Evolutionary conservation across 2,797 vertebrate genomes (phyloP).

Genomic region (Austrolebias charrua): DNA sequence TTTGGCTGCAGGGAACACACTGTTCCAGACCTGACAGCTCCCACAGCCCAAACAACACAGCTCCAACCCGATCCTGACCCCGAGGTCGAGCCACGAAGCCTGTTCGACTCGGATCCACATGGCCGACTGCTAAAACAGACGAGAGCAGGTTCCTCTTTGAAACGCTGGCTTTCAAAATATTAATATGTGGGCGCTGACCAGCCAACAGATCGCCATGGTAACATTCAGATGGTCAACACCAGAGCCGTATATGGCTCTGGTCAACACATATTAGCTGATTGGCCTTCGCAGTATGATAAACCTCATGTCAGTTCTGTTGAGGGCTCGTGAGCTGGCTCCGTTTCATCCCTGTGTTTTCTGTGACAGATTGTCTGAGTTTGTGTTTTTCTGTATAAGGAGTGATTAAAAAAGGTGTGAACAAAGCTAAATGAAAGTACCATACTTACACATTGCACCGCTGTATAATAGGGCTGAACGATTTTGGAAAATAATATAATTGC

Average conservation of each 20-base stretch:
- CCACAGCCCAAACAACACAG: conserved; percentile 27
- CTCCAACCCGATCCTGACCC: conserved; percentile 37
- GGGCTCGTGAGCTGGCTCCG: conserved; percentile 7
- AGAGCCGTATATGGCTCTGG: too few species aligned
- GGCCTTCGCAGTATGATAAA: conserved; percentile 41
- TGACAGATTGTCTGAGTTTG: conserved; percentile 20
- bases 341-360: conserved; percentile 8
- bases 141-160: conserved; percentile 19
- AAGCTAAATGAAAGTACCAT: conserved; percentile 25
- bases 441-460: too few species aligned
- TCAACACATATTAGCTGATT: conserved; percentile 58
- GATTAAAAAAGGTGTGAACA: conserved; percentile 27
- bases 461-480: too few species aligned
- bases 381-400: conserved; percentile 7
- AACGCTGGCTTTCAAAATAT: conserved; percentile 6
- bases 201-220: conserved; percentile 65
- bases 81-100: conserved; percentile 20
- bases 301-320: conserved; percentile 36
- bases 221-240: conserved; percentile 62
- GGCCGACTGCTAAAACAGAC: conserved; percentile 21
- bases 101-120: conserved; percentile 20
- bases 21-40: conserved; percentile 49
- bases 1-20: conserved; percentile 48
- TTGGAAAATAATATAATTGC: too few species aligned
- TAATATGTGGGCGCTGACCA: conserved; percentile 23